Evolutionary conservation across 1,140 invertebrate genomes (phyloP).

Genomic region (Drosophila grimshawi): DNA sequence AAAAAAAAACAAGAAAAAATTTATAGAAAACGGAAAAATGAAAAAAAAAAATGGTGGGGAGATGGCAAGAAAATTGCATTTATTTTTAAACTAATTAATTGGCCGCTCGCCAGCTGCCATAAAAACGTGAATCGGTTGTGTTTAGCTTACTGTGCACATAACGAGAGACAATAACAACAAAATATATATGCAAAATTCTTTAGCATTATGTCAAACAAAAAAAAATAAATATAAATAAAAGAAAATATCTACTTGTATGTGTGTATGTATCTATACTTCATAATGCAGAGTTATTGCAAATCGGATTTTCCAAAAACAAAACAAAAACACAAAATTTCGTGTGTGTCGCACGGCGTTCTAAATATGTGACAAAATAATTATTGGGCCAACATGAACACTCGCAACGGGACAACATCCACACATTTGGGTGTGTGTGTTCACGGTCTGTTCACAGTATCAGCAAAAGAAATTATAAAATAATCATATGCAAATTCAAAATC

Average conservation of each 20-base stretch:
- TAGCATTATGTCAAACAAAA: constrained; percentile 33
- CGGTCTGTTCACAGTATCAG: constrained; percentile 19
- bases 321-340: constrained; percentile 2
- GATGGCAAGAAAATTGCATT: constrained; percentile 58
- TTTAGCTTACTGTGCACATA: constrained; percentile 31
- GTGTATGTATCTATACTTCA: background rate
- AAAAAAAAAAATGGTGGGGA: constrained; percentile 22
- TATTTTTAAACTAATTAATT: constrained; percentile 81
- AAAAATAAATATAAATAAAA: no score
- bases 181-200: constrained; percentile 25
- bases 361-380: constrained; percentile 29
- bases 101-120: constrained; percentile 67
- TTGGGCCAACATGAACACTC: constrained; percentile 28
- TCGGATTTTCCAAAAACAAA: constrained; percentile 34
- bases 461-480: constrained; percentile 2
- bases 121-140: constrained; percentile 77
- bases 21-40: constrained; percentile 25
- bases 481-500: constrained; percentile 63
- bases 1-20: constrained; percentile 23
- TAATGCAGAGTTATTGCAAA: constrained; percentile 22
- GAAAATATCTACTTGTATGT: background rate
- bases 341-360: background rate
- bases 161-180: constrained; percentile 24
- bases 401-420: constrained; percentile 14
- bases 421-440: constrained; percentile 17